phyloP scores from a whole-genome alignment of 1,140 invertebrate species.

The Polypedilum pembai region DNA sequence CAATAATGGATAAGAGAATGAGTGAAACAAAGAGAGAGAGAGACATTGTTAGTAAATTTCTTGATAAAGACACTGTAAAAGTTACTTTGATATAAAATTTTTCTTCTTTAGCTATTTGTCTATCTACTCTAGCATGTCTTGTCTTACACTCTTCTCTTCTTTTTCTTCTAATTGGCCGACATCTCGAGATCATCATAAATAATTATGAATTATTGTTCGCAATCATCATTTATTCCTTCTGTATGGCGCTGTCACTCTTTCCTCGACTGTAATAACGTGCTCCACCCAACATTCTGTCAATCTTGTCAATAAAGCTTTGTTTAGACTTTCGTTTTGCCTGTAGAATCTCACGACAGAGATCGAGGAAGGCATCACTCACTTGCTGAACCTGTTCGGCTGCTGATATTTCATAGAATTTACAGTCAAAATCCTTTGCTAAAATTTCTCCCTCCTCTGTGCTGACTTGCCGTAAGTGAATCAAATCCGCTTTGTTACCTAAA shows the following conservation, averaged over 20 bases:
- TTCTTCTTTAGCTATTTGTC: no score
- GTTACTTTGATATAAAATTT: no score
- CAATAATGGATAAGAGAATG: no score
- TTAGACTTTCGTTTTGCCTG: slow-evolving; percentile 70
- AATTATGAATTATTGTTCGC: neutral
- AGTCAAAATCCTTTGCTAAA: slow-evolving; percentile 78
- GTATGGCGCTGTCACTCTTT: slow-evolving; percentile 76
- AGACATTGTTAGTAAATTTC: no score
- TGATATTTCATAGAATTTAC: slow-evolving; percentile 80
- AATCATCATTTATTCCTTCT: slow-evolving; percentile 57
- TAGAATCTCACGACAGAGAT: slow-evolving; percentile 73
- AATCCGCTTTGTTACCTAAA: slow-evolving; percentile 83
- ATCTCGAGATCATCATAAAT: slow-evolving; percentile 3
- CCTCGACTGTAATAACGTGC: slow-evolving; percentile 64
- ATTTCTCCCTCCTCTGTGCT: slow-evolving; percentile 81
- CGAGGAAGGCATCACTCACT: slow-evolving; percentile 76
- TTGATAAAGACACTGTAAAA: no score
- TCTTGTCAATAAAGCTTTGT: slow-evolving; percentile 62
- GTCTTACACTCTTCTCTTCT: neutral
- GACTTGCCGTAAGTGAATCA: slow-evolving; percentile 85
- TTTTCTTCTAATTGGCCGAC: neutral
- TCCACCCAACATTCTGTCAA: slow-evolving; percentile 71
- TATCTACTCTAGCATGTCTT: no score
- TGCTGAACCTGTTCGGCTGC: slow-evolving; percentile 75
- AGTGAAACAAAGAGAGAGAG: no score